phyloP scores from a whole-genome alignment of 2,797 vertebrate genomes.

The Lophotriccus pileatus region DNA sequence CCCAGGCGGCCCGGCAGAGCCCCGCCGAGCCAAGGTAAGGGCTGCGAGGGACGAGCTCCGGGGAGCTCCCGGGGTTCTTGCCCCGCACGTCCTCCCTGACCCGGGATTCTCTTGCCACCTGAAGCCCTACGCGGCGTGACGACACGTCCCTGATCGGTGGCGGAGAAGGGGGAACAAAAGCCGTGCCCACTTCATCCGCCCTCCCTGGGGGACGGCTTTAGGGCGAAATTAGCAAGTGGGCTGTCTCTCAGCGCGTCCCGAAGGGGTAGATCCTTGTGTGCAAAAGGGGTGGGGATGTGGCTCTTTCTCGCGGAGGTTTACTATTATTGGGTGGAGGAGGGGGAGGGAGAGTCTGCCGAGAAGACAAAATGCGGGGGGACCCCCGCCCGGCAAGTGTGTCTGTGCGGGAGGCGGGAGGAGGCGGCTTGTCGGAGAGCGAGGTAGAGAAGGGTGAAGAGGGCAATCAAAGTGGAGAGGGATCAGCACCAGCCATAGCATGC shows the following conservation, averaged over 20 bases:
- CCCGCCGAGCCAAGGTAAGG: background rate
- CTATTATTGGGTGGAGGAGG: constrained; percentile 61
- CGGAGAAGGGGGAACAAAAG: background rate
- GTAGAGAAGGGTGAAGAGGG: background rate
- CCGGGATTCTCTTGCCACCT: background rate
- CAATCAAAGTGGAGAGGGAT: background rate
- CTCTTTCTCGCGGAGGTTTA: constrained; percentile 17
- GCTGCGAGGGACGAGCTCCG: background rate
- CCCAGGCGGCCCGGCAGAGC: background rate
- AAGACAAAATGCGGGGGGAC: constrained; percentile 64
- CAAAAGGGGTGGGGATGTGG: constrained; percentile 52
- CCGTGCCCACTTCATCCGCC: background rate
- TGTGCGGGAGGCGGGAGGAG: background rate
- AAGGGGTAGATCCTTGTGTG: background rate
- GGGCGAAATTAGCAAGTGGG: background rate
- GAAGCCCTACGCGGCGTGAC: background rate
- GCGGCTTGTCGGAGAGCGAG: background rate
- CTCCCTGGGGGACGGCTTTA: background rate
- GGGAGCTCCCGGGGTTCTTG: background rate
- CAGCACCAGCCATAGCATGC: constrained; percentile 47
- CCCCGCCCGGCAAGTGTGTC: background rate
- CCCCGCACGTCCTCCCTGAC: background rate
- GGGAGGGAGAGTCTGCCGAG: constrained; percentile 46
- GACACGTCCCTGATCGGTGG: background rate
- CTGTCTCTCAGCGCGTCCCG: background rate